Percentiles rank a stretch among this genome's conserved stretches.
These are phyloP conservation scores for Pristionchus maxplancki DNA, from an alignment of 2,888 invertebrate genomes.

Conservation along the genomic window DNA sequence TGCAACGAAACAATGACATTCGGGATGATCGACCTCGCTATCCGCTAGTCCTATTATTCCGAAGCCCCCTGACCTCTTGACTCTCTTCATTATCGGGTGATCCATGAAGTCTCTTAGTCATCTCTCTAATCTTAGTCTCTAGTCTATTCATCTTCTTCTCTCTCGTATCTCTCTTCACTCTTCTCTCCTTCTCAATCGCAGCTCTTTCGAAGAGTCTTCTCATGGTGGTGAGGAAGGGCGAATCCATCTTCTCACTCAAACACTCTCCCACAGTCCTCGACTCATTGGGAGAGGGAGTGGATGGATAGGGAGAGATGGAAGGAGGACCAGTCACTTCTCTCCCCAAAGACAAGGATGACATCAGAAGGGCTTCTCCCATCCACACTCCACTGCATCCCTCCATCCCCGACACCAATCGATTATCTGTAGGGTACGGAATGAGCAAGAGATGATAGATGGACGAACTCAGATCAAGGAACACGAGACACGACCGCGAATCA, in stretches of 20 bases:
- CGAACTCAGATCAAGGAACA: constrained; percentile 26
- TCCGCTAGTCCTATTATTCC: not conserved
- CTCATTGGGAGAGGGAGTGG: not conserved
- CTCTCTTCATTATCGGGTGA: not conserved
- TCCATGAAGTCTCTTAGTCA: constrained; percentile 26
- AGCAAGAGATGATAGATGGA: not conserved
- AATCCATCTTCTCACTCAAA: constrained; percentile 3
- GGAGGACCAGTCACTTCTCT: not conserved
- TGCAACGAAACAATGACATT: not conserved
- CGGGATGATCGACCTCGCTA: no score
- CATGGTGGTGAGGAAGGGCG: constrained; percentile 22
- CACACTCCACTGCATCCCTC: not conserved
- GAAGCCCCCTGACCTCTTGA: not conserved
- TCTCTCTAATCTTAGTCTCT: constrained; percentile 42
- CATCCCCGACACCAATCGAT: constrained; percentile 1
- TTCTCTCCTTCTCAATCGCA: constrained; percentile 43
- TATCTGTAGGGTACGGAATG: not conserved
- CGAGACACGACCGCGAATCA: constrained; percentile 17
- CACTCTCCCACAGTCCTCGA: constrained; percentile 24
- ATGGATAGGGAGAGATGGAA: not conserved
- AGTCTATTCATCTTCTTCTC: constrained; percentile 42
- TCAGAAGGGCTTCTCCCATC: not conserved
- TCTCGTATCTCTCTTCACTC: not conserved
- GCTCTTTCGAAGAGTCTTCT: constrained; percentile 43
- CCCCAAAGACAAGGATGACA: not conserved